Percentiles rank a stretch among this genome's conserved stretches.
Conservation (phyloP, 2,113 vertebrate genomes). For the Cacatua alba region DNA sequence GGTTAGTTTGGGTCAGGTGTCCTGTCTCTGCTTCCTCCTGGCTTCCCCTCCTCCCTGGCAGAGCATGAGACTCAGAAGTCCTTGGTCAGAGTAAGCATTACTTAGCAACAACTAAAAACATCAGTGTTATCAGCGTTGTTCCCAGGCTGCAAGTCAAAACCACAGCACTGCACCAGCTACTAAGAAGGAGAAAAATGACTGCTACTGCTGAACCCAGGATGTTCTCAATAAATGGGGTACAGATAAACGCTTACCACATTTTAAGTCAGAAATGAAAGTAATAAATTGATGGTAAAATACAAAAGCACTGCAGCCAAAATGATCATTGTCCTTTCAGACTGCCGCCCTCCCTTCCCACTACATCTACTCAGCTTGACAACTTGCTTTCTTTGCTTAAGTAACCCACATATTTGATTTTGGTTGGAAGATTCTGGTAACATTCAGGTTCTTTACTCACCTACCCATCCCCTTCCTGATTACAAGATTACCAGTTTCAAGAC, state of each 20-base stretch:
- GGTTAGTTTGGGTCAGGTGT: no score
- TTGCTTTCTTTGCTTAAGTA: neutral
- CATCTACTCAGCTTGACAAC: neutral
- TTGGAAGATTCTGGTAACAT: neutral
- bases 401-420: neutral
- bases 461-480: neutral
- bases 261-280: neutral
- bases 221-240: neutral
- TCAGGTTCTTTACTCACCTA: neutral
- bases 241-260: neutral
- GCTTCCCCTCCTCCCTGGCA: no score
- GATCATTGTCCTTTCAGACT: accelerated
- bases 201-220: no score
- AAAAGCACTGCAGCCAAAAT: neutral
- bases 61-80: no score
- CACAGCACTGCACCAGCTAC: no score
- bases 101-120: no score
- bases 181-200: no score
- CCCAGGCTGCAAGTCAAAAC: no score
- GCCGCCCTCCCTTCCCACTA: neutral
- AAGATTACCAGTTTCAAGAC: neutral
- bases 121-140: no score
- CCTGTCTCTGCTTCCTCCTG: no score
- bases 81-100: no score
- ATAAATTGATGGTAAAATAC: neutral